phyloP scores from a whole-genome alignment of 2,888 invertebrate genomes.

The Auanema sp. region DNA sequence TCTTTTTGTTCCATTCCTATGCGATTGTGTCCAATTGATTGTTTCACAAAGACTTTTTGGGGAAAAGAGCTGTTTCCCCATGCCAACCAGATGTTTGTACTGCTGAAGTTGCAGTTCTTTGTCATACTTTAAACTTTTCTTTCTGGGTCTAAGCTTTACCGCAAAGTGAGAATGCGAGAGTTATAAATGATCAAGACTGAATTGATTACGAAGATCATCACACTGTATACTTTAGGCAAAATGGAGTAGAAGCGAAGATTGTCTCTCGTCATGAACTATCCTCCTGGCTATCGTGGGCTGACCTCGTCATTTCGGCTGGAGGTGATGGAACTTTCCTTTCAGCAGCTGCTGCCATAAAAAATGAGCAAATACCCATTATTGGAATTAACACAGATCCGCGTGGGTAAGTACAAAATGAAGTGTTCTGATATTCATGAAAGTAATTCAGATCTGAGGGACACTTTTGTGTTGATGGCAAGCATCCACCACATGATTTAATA shows the following conservation, averaged over 20 bases:
- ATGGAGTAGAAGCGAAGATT: conserved; percentile 40
- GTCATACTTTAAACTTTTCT: neutral
- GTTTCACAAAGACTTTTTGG: too few relatives aligned
- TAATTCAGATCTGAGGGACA: conserved; percentile 57
- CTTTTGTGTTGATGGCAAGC: conserved; percentile 58
- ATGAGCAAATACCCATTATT: conserved; percentile 53
- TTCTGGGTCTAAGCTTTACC: neutral
- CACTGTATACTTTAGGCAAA: conserved; percentile 30
- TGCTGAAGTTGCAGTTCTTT: conserved; percentile 3
- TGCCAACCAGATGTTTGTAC: neutral
- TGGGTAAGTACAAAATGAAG: conserved; percentile 29
- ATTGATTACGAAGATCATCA: neutral
- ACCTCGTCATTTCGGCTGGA: conserved; percentile 60
- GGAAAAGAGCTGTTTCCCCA: neutral
- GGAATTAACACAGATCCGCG: conserved; percentile 62
- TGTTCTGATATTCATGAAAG: neutral
- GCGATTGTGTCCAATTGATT: too few relatives aligned
- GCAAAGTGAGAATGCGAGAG: neutral
- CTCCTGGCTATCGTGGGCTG: conserved; percentile 38
- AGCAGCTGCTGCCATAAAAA: conserved; percentile 52
- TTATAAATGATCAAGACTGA: neutral
- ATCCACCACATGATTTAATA: conserved; percentile 50
- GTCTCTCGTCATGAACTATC: conserved; percentile 39
- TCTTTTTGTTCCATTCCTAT: too few relatives aligned
- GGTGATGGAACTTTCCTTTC: conserved; percentile 63